A percentile compares a stretch with the other conserved stretches of the same genome.
Evolutionary conservation across 2,888 invertebrate species (phyloP).

Genomic region (Galerucella nymphaeae): DNA sequence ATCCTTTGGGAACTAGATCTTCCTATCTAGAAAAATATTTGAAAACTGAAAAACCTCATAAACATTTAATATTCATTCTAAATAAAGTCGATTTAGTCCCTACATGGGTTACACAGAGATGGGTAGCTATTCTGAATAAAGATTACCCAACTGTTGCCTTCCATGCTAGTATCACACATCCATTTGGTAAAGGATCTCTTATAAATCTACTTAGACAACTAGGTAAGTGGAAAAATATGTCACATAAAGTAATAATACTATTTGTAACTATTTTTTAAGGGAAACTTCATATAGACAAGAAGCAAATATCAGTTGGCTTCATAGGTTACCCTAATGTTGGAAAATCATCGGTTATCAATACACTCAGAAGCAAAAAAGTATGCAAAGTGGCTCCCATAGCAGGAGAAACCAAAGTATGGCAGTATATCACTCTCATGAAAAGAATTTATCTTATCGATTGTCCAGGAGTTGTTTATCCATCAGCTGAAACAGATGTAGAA

Average conservation of each 20-base stretch:
- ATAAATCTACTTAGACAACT: constrained; percentile 97
- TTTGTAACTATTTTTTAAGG: constrained; percentile 48
- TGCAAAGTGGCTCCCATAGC: constrained; percentile 99
- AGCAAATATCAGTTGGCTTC: constrained; percentile 98
- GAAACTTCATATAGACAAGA: constrained; percentile 94
- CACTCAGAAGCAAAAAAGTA: constrained; percentile 94
- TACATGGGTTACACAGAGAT: constrained; percentile 97
- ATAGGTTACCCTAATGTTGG: constrained; percentile 99
- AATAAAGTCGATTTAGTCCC: constrained; percentile 98
- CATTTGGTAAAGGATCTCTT: constrained; percentile 97
- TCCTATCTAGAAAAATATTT: constrained; percentile 92
- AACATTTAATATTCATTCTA: constrained; percentile 95
- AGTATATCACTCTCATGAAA: constrained; percentile 98
- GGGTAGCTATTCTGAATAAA: constrained; percentile 93
- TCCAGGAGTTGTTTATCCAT: constrained; percentile 98
- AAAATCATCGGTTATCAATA: constrained; percentile 98
- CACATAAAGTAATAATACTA: neutral
- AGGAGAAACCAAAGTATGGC: constrained; percentile 98
- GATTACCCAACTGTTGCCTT: constrained; percentile 99
- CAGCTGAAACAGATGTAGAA: constrained; percentile 93
- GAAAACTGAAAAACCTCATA: constrained; percentile 94
- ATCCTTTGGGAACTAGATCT: constrained; percentile 96
- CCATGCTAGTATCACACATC: constrained; percentile 97
- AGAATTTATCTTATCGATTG: constrained; percentile 98
- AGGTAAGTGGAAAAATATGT: constrained; percentile 60